Conservation (phyloP, 2,797 vertebrate species). For the Selene dorsalis region DNA sequence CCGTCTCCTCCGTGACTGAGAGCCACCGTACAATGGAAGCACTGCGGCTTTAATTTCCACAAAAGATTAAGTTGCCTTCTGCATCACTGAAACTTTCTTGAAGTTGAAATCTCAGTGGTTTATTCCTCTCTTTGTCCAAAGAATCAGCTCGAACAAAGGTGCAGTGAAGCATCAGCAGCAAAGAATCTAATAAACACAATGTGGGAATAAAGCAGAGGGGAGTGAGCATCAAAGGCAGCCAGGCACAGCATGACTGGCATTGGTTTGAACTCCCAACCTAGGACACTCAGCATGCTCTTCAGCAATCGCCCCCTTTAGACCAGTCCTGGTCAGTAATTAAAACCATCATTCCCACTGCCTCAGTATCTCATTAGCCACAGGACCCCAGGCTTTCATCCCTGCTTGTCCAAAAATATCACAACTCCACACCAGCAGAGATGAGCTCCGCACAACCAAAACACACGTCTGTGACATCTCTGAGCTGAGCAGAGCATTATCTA, state of each 20-base stretch:
- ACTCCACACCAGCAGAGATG: slow-evolving; percentile 71
- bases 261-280: slow-evolving; percentile 95
- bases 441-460: slow-evolving; percentile 60
- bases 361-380: slow-evolving; percentile 96
- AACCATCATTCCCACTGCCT: slow-evolving; percentile 95
- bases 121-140: slow-evolving; percentile 75
- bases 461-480: slow-evolving; percentile 60
- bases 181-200: slow-evolving; percentile 85
- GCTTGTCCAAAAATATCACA: slow-evolving; percentile 89
- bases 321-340: slow-evolving; percentile 97
- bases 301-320: slow-evolving; percentile 87
- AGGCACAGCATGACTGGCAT: slow-evolving; percentile 96
- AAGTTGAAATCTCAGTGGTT: slow-evolving; percentile 75
- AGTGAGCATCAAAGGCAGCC: slow-evolving; percentile 97
- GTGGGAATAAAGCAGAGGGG: slow-evolving; percentile 88
- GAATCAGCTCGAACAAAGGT: slow-evolving; percentile 78
- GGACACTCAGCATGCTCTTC: slow-evolving; percentile 88
- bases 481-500: slow-evolving; percentile 61
- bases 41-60: slow-evolving; percentile 72
- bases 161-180: slow-evolving; percentile 79
- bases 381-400: slow-evolving; percentile 92
- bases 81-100: slow-evolving; percentile 73
- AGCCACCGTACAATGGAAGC: slow-evolving; percentile 55
- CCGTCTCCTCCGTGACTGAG: slow-evolving; percentile 33
- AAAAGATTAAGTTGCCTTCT: slow-evolving; percentile 77